A percentile compares a stretch with the other conserved stretches of the same genome.
Conservation (phyloP, 1,140 invertebrate genomes). For the Oedothorax gibbosus region DNA sequence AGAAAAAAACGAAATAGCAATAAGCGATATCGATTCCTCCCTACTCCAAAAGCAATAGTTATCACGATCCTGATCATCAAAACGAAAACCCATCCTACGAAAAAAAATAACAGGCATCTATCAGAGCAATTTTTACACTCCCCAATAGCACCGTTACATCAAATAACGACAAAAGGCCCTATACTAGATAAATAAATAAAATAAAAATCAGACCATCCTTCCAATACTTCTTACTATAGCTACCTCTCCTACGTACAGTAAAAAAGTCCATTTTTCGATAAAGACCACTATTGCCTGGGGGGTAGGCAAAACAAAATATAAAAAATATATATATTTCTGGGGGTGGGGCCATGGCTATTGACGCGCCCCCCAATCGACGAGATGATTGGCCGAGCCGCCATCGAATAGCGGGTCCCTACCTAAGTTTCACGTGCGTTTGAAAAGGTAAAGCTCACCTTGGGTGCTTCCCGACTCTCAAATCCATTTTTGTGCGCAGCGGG, state of each 20-base stretch:
- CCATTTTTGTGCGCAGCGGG: conserved; percentile 31
- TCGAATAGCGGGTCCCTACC: conserved; percentile 39
- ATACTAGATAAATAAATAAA: conserved; percentile 43
- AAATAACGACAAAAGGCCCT: not conserved
- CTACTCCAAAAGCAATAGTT: not conserved
- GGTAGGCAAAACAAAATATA: conserved; percentile 46
- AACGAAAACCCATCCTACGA: not conserved
- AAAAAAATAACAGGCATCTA: conserved; percentile 17
- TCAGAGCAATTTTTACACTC: conserved; percentile 34
- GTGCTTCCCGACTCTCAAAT: conserved; percentile 15
- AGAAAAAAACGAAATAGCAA: too few species aligned
- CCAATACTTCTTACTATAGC: conserved; percentile 57
- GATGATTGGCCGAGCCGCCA: conserved; percentile 23
- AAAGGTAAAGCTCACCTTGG: conserved; percentile 49
- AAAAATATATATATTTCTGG: not conserved
- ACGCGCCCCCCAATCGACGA: conserved; percentile 54
- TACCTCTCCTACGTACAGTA: conserved; percentile 15
- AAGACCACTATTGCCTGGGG: conserved; percentile 54
- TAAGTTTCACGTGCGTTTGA: conserved; percentile 50
- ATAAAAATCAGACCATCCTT: conserved; percentile 53
- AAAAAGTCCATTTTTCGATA: conserved; percentile 21
- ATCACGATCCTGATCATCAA: conserved; percentile 1
- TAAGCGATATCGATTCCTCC: too few species aligned
- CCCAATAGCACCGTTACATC: not conserved
- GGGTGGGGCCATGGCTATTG: conserved; percentile 37